A percentile compares a stretch with the other conserved stretches of the same genome.
These are phyloP conservation scores for Arvicanthis niloticus DNA, from an alignment of 2,113 vertebrate species.

Conservation along the genomic window DNA sequence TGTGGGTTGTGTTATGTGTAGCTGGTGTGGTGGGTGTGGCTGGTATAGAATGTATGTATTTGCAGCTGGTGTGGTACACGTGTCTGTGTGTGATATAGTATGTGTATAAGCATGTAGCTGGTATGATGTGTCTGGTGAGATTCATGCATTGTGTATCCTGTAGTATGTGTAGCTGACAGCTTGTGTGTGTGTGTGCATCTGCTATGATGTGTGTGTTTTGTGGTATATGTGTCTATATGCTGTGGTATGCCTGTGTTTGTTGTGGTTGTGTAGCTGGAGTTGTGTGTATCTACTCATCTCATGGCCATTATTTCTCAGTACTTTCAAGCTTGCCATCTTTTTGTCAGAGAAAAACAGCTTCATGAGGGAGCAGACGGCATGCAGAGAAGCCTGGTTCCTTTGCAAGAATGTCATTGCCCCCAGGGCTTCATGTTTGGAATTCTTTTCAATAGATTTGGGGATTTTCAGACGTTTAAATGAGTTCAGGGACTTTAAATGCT, in stretches of 20 bases:
- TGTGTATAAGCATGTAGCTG: neutral
- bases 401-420: neutral
- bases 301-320: neutral
- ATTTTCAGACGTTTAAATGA: neutral
- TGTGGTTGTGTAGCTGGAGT: neutral
- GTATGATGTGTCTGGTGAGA: neutral
- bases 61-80: neutral
- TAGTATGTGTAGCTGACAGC: neutral
- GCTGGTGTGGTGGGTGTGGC: neutral
- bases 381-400: neutral
- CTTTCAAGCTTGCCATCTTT: neutral
- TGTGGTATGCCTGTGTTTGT: neutral
- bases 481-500: neutral
- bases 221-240: neutral
- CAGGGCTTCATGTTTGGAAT: neutral
- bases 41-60: neutral
- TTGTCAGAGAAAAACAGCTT: neutral
- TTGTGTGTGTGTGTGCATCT: neutral
- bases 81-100: neutral
- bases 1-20: neutral
- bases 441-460: neutral
- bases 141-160: neutral
- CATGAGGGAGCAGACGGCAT: neutral
- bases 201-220: neutral
- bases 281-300: too few relatives aligned